Conservation (phyloP, 1,140 invertebrate species). For the Lucilia cuprina region DNA sequence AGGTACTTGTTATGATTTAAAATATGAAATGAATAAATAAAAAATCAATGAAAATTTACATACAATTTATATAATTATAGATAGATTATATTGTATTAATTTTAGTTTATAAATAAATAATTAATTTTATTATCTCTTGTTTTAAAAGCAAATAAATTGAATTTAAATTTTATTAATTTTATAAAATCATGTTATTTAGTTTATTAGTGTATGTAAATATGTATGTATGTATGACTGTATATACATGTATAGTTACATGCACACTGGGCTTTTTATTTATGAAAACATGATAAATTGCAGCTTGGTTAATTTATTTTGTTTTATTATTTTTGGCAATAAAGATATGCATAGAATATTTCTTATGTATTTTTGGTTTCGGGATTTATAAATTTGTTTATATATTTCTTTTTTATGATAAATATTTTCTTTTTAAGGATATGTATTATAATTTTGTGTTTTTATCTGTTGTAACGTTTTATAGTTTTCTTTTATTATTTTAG, state of each 20-base stretch:
- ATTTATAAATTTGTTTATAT: background rate
- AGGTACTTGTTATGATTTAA: constrained; percentile 21
- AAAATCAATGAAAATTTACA: background rate
- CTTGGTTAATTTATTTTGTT: background rate
- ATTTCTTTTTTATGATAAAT: background rate
- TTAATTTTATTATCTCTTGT: background rate
- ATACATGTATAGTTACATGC: too few relatives aligned
- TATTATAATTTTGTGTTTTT: background rate
- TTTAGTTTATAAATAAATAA: background rate
- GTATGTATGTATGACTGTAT: background rate
- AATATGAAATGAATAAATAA: background rate
- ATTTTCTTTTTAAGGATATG: constrained; percentile 3
- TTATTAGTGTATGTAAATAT: background rate
- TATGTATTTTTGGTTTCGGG: background rate
- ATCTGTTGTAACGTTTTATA: background rate
- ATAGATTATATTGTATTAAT: constrained; percentile 2
- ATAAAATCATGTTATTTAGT: background rate
- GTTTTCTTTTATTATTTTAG: background rate
- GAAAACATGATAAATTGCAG: background rate
- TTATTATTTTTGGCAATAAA: constrained; percentile 21
- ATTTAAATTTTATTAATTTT: background rate
- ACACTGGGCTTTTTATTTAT: background rate
- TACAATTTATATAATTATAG: background rate
- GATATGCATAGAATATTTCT: constrained; percentile 14
- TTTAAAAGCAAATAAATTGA: background rate